Percentiles rank a stretch among this genome's conserved stretches.
Evolutionary conservation across 2,113 vertebrate species (phyloP).

Genomic region (Sterna hirundo): DNA sequence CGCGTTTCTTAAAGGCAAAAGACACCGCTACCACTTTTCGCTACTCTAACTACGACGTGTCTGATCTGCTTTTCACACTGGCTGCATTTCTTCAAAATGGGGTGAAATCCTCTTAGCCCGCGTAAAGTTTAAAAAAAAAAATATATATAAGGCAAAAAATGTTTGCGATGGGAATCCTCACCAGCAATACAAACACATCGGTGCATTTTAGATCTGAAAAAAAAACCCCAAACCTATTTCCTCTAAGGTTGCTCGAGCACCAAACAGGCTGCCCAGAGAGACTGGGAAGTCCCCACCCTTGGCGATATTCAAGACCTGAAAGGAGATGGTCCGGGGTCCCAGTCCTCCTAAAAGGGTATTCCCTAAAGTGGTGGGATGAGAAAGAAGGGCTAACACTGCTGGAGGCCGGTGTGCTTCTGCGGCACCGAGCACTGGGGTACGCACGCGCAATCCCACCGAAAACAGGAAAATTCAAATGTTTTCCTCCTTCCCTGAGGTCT

Average conservation of each 20-base stretch:
- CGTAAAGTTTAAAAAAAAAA: neutral
- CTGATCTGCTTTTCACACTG: neutral
- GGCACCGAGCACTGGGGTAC: neutral
- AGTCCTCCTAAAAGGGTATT: neutral
- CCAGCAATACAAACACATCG: rapidly evolving
- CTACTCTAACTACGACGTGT: neutral
- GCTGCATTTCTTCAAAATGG: neutral
- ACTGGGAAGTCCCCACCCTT: neutral
- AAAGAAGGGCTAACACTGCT: neutral
- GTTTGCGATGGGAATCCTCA: neutral
- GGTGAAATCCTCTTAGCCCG: neutral
- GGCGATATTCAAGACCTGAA: neutral
- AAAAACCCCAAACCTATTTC: neutral
- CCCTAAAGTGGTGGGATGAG: neutral
- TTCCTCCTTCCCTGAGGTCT: neutral
- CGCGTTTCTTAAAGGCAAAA: neutral
- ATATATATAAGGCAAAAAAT: neutral
- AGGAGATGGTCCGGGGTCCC: neutral
- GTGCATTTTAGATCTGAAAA: neutral
- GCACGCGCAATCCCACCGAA: neutral
- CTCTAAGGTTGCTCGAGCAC: neutral
- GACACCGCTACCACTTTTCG: neutral
- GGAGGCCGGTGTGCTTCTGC: neutral
- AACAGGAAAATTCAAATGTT: neutral
- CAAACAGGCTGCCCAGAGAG: neutral